These are phyloP conservation scores for Apis cerana DNA, from an alignment of 1,140 invertebrate species.

Conservation along the genomic window DNA sequence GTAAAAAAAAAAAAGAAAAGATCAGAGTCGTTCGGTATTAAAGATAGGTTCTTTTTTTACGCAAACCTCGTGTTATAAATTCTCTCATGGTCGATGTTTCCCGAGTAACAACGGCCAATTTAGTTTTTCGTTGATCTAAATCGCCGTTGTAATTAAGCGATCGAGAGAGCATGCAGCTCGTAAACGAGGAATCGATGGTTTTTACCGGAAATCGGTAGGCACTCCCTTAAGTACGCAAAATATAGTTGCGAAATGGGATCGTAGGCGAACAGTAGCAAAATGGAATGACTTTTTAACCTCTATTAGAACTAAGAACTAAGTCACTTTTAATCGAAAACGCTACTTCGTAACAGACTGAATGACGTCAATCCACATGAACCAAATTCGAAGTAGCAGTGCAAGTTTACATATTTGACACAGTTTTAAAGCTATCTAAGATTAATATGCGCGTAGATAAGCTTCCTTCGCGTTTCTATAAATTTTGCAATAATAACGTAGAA, in stretches of 20 bases:
- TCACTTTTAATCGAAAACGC: background rate
- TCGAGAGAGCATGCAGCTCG: background rate
- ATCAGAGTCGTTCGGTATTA: background rate
- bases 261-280: background rate
- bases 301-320: background rate
- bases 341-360: background rate
- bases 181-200: background rate
- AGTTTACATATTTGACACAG: background rate
- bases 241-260: background rate
- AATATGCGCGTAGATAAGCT: background rate
- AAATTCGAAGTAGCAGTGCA: background rate
- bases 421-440: background rate
- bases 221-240: background rate
- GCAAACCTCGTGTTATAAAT: background rate
- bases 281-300: background rate
- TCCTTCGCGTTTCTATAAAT: background rate
- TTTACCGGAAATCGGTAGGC: background rate
- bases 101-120: background rate
- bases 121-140: background rate
- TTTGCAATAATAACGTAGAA: background rate
- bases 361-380: slow-evolving; percentile 1
- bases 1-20: background rate
- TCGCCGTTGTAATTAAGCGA: background rate
- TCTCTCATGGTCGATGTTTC: background rate
- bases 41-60: background rate